These are phyloP conservation scores for Tipula lateralis DNA, from an alignment of 2,888 invertebrate genomes.

Conservation along the genomic window DNA sequence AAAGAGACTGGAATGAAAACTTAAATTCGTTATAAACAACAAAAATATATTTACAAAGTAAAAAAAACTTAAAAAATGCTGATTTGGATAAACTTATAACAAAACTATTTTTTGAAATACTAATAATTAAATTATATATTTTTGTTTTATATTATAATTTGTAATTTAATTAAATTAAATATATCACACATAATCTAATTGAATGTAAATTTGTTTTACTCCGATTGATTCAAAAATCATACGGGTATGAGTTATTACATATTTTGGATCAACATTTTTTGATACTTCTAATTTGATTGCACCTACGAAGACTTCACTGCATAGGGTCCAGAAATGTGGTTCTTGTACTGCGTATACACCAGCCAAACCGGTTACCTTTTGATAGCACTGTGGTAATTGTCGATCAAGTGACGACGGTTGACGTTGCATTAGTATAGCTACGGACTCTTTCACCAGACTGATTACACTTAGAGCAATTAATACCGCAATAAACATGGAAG, in stretches of 20 bases:
- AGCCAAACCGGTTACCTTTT: slow-evolving; percentile 81
- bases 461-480: slow-evolving; percentile 85
- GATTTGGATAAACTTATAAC: background rate
- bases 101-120: background rate
- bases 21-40: slow-evolving; percentile 11
- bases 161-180: slow-evolving; percentile 19
- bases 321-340: slow-evolving; percentile 97
- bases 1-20: slow-evolving; percentile 20
- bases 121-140: background rate
- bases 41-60: background rate
- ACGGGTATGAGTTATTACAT: slow-evolving; percentile 87
- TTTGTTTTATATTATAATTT: background rate
- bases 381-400: slow-evolving; percentile 79
- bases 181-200: slow-evolving; percentile 76
- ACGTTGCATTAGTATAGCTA: slow-evolving; percentile 88
- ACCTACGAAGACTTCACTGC: slow-evolving; percentile 89
- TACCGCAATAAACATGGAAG: slow-evolving; percentile 92
- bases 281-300: slow-evolving; percentile 94
- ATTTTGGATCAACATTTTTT: slow-evolving; percentile 84
- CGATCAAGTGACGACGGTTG: slow-evolving; percentile 80
- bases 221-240: slow-evolving; percentile 92
- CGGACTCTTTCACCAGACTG: slow-evolving; percentile 79
- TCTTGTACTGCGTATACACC: slow-evolving; percentile 96
- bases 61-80: slow-evolving; percentile 20
- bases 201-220: slow-evolving; percentile 86